phyloP scores from a whole-genome alignment of 2,797 vertebrate species.

The Trematomus bernacchii region DNA sequence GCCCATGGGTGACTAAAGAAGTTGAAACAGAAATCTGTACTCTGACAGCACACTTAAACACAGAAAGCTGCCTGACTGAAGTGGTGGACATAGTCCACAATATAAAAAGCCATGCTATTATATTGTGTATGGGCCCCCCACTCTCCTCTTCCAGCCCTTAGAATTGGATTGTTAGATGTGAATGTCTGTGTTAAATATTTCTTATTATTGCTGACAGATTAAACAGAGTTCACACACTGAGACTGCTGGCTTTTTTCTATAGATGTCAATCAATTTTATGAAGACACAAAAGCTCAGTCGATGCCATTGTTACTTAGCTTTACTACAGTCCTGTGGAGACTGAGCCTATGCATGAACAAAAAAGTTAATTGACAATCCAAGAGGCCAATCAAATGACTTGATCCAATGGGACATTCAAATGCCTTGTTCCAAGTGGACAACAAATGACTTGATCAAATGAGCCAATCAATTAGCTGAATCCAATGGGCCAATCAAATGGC shows the following conservation, averaged over 20 bases:
- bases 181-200: constrained; percentile 24
- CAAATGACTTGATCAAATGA: no score
- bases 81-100: constrained; percentile 34
- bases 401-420: no score
- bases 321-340: no score
- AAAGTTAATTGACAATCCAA: no score
- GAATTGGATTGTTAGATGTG: constrained; percentile 50
- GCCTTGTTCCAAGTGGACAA: no score
- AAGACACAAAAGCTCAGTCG: background rate
- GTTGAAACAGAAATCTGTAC: constrained; percentile 54
- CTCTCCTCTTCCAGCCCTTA: constrained; percentile 37
- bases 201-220: constrained; percentile 17
- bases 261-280: constrained; percentile 25
- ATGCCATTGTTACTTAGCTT: constrained; percentile 4
- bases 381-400: no score
- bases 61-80: constrained; percentile 29
- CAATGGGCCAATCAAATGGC: no score
- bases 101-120: constrained; percentile 32
- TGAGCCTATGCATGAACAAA: background rate
- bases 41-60: constrained; percentile 4
- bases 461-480: no score
- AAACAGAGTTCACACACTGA: constrained; percentile 1
- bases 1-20: constrained; percentile 52
- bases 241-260: background rate
- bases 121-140: background rate